Evolutionary conservation across 2,888 invertebrate genomes (phyloP).

Genomic region (Temnothorax ravouxi): DNA sequence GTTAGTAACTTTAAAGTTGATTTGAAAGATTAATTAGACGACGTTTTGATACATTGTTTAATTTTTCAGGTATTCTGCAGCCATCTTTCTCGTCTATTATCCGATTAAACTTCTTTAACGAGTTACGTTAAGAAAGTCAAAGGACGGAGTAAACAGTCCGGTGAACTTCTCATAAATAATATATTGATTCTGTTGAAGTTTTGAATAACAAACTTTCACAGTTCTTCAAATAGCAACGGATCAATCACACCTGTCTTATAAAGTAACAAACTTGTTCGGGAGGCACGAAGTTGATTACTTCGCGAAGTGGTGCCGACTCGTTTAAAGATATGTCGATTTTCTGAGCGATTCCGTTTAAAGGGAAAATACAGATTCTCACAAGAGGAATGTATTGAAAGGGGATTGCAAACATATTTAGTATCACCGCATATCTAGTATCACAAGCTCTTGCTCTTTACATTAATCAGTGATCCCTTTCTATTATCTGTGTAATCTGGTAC

Average conservation of each 20-base stretch:
- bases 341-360: neutral
- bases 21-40: neutral
- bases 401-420: neutral
- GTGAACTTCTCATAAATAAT: constrained; percentile 10
- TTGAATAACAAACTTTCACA: constrained; percentile 6
- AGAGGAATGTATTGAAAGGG: neutral
- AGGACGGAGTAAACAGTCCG: neutral
- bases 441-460: neutral
- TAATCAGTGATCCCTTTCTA: neutral
- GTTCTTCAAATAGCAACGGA: neutral
- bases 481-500: neutral
- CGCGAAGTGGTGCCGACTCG: neutral
- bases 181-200: constrained; percentile 7
- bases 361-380: neutral
- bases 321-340: neutral
- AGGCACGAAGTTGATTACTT: neutral
- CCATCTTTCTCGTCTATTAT: neutral
- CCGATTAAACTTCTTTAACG: constrained; percentile 3
- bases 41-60: neutral
- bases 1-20: neutral
- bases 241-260: neutral
- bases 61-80: neutral
- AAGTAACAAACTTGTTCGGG: neutral
- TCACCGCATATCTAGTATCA: constrained; percentile 7
- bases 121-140: constrained; percentile 7